phyloP scores from a whole-genome alignment of 2,113 vertebrate genomes.

The Otolemur garnettii region DNA sequence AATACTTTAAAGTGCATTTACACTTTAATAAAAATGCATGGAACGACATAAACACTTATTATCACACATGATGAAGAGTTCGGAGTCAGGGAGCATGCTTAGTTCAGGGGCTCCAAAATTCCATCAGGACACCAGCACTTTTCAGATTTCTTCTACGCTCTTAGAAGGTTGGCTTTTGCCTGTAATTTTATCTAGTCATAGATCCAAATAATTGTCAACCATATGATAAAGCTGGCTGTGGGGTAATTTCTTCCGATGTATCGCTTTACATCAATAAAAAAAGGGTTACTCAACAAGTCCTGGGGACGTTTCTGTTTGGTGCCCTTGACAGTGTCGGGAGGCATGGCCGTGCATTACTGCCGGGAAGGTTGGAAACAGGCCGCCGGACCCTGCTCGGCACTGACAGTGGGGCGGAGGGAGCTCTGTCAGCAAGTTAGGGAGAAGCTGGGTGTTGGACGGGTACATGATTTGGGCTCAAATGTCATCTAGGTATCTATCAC shows the following conservation, averaged over 20 bases:
- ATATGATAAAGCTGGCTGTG: neutral
- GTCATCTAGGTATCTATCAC: too few species aligned
- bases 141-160: neutral
- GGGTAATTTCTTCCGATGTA: neutral
- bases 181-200: neutral
- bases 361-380: neutral
- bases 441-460: too few species aligned
- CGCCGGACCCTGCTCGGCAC: too few species aligned
- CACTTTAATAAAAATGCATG: neutral
- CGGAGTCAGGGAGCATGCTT: neutral
- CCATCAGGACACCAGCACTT: neutral
- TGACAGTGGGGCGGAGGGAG: neutral
- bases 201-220: neutral
- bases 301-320: neutral
- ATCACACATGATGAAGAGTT: neutral
- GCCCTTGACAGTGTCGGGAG: fast-evolving
- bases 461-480: neutral
- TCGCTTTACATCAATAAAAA: neutral
- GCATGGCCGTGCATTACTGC: too few species aligned
- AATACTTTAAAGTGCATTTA: too few species aligned
- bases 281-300: neutral
- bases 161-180: neutral
- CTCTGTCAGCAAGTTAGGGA: neutral
- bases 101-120: neutral
- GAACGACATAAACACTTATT: neutral